phyloP scores from a whole-genome alignment of 2,888 invertebrate genomes.

The Silvanus unidentatus region DNA sequence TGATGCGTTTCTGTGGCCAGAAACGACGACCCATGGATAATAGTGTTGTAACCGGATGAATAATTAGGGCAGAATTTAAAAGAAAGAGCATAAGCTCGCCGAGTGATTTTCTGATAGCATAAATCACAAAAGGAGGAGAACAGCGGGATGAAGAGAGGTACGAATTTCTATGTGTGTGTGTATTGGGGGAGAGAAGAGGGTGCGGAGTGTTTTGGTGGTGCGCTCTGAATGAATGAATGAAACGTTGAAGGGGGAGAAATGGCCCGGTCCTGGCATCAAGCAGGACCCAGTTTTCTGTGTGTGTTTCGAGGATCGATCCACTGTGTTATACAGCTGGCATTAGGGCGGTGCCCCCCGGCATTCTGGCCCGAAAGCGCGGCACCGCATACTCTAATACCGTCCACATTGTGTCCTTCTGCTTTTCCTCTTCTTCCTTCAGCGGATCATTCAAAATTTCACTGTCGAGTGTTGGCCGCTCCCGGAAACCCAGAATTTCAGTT shows the following conservation, averaged over 20 bases:
- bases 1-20: too few relatives aligned
- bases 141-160: conserved; percentile 5
- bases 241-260: conserved; percentile 26
- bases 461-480: too few relatives aligned
- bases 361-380: conserved; percentile 22
- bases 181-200: conserved; percentile 1
- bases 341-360: conserved; percentile 42
- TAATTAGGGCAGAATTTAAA: conserved; percentile 14
- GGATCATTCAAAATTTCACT: conserved; percentile 10
- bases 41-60: conserved; percentile 9
- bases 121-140: conserved; percentile 17
- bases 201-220: conserved; percentile 12
- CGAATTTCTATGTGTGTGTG: conserved; percentile 10
- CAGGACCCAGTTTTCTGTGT: conserved; percentile 39
- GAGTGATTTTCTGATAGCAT: conserved; percentile 21
- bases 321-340: conserved; percentile 44
- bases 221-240: conserved; percentile 12
- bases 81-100: conserved; percentile 16
- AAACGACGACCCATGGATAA: too few relatives aligned
- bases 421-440: conserved; percentile 9
- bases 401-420: conserved; percentile 1
- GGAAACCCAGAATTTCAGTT: conserved; percentile 4
- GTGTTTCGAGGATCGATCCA: conserved; percentile 41
- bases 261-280: conserved; percentile 26
- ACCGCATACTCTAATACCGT: too few relatives aligned